Evolutionary conservation across 2,888 invertebrate genomes (phyloP).

Genomic region (Stenurella melanura): DNA sequence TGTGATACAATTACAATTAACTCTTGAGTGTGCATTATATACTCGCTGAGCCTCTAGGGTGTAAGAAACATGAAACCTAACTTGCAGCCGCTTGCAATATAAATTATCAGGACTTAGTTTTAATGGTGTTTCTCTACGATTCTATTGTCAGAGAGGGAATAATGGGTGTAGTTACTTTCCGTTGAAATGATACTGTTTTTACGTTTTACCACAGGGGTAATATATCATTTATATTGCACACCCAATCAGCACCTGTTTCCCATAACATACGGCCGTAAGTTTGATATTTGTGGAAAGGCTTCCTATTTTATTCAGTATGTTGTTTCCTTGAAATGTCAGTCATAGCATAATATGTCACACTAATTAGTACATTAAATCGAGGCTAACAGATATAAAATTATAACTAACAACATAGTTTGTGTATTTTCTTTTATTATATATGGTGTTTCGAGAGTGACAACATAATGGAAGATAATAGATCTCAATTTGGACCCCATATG

Average conservation of each 20-base stretch:
- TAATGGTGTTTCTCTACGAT: conserved; percentile 4
- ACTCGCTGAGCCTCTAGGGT: neutral
- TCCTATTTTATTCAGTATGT: conserved; percentile 9
- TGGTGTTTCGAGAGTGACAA: too few species aligned
- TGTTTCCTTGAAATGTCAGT: neutral
- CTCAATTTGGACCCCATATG: too few species aligned
- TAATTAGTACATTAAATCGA: too few species aligned
- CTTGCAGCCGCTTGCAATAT: conserved; percentile 9
- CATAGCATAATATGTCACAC: too few species aligned
- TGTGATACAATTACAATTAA: neutral
- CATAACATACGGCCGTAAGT: neutral
- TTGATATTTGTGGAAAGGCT: neutral
- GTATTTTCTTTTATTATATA: too few species aligned
- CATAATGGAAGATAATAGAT: too few species aligned
- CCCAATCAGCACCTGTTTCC: conserved; percentile 10
- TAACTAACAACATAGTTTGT: too few species aligned
- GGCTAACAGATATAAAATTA: too few species aligned
- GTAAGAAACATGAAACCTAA: neutral
- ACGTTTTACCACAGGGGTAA: neutral
- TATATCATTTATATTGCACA: conserved; percentile 10
- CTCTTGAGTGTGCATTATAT: neutral
- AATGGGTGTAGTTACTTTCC: neutral
- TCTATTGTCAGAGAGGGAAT: conserved; percentile 5
- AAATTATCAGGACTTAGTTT: conserved; percentile 12
- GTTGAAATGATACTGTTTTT: conserved; percentile 1